Conservation (phyloP, 2,888 invertebrate species). For the Tiphia femorata region DNA sequence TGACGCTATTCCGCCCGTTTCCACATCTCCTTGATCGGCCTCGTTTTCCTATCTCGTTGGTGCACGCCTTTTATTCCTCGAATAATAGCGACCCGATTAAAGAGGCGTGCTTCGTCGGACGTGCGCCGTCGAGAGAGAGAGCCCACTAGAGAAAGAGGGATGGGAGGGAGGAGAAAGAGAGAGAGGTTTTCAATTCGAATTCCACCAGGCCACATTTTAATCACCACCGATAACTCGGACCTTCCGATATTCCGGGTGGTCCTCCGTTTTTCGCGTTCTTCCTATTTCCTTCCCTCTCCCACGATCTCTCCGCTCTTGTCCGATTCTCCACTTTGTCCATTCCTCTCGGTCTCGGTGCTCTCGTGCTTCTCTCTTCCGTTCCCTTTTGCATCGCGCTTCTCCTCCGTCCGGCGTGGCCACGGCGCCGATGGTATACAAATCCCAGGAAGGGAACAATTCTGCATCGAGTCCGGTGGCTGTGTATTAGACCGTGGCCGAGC, state of each 20-base stretch:
- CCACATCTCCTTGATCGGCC: too few relatives aligned
- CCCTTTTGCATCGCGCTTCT: neutral
- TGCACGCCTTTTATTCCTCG: too few relatives aligned
- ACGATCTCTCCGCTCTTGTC: neutral
- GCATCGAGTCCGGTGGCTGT: constrained; percentile 22
- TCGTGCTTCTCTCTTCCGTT: neutral
- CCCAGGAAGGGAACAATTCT: constrained; percentile 34
- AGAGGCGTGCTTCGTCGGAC: too few relatives aligned
- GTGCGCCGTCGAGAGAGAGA: too few relatives aligned
- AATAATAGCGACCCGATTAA: too few relatives aligned
- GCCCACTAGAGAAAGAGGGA: too few relatives aligned
- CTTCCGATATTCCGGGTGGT: constrained; percentile 18
- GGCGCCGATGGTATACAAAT: too few relatives aligned
- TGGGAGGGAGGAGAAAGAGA: neutral
- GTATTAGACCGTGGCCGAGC: too few relatives aligned
- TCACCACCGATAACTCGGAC: constrained; percentile 41
- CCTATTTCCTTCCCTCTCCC: neutral
- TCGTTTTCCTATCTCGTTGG: too few relatives aligned
- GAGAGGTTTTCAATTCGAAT: constrained; percentile 7
- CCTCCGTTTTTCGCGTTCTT: neutral
- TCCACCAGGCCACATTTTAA: constrained; percentile 34
- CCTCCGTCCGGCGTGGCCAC: constrained; percentile 1
- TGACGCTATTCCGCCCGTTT: too few relatives aligned
- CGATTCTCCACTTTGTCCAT: too few relatives aligned
- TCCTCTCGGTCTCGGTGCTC: neutral